Evolutionary conservation across 2,113 vertebrate species (phyloP).

Genomic region (Nothocercus julius): DNA sequence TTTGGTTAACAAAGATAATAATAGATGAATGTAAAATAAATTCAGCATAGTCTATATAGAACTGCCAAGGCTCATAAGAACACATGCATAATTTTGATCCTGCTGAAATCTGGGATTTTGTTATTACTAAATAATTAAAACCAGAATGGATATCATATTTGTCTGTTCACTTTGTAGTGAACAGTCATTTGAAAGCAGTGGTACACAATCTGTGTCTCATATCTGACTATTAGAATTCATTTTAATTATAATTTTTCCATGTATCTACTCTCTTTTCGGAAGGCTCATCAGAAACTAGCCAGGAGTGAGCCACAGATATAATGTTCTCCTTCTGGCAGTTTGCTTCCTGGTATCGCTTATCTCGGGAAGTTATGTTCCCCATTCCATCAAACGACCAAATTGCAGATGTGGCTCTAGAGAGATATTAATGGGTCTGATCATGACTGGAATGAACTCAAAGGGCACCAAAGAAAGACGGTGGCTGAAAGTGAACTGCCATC

Average conservation of each 20-base stretch:
- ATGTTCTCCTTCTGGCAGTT: background rate
- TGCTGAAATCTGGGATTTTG: accelerated
- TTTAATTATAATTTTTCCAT: background rate
- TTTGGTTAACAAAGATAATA: background rate
- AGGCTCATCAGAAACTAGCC: background rate
- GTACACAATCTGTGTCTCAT: background rate
- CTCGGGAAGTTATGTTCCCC: accelerated
- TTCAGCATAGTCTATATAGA: background rate
- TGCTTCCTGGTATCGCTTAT: background rate
- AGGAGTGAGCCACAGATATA: background rate
- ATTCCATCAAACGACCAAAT: background rate
- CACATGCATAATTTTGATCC: background rate
- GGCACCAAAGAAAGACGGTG: background rate
- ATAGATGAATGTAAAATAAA: background rate
- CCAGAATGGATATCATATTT: background rate
- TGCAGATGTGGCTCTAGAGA: background rate
- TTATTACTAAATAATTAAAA: background rate
- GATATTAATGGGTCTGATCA: background rate
- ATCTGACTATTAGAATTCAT: background rate
- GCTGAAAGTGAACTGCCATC: background rate
- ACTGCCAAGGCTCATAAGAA: background rate
- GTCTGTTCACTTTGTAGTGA: background rate
- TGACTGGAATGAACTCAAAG: background rate
- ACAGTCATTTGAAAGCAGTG: background rate
- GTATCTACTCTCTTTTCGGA: background rate